phyloP scores from a whole-genome alignment of 2,888 invertebrate genomes.

The Agrotis segetum region DNA sequence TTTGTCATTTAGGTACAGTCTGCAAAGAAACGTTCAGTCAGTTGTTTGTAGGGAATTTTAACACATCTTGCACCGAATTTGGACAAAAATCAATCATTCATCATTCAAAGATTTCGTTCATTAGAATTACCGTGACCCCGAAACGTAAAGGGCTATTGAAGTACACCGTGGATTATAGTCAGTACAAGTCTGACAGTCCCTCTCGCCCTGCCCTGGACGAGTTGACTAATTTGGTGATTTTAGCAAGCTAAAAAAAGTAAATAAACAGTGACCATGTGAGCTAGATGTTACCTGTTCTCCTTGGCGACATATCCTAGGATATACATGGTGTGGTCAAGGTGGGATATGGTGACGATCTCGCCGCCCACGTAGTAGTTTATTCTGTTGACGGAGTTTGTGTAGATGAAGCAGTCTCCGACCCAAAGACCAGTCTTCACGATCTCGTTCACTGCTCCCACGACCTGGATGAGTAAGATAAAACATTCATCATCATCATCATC shows the following conservation, averaged over 20 bases:
- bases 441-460: constrained; percentile 97
- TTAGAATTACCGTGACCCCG: too few species aligned
- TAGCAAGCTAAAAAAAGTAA: too few species aligned
- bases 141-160: too few species aligned
- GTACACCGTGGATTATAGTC: too few species aligned
- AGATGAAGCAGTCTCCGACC: constrained; percentile 99
- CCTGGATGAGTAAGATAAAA: constrained; percentile 84
- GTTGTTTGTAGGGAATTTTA: not conserved
- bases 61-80: not conserved
- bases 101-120: too few species aligned
- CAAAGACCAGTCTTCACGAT: constrained; percentile 98
- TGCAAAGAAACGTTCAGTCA: constrained; percentile 63
- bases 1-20: constrained; percentile 99
- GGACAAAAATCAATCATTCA: too few species aligned
- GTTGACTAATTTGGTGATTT: too few species aligned
- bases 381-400: constrained; percentile 99
- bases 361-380: constrained; percentile 99
- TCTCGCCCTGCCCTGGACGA: too few species aligned
- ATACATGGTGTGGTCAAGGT: constrained; percentile 99
- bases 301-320: constrained; percentile 98
- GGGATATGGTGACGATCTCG: constrained; percentile 99
- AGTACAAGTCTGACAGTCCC: too few species aligned
- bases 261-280: too few species aligned
- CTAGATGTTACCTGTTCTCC: constrained; percentile 93
- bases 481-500: too few species aligned